Percentiles rank a stretch among this genome's conserved stretches.
These are phyloP conservation scores for Xerus inauris DNA, from an alignment of 2,113 vertebrate species.

Conservation along the genomic window DNA sequence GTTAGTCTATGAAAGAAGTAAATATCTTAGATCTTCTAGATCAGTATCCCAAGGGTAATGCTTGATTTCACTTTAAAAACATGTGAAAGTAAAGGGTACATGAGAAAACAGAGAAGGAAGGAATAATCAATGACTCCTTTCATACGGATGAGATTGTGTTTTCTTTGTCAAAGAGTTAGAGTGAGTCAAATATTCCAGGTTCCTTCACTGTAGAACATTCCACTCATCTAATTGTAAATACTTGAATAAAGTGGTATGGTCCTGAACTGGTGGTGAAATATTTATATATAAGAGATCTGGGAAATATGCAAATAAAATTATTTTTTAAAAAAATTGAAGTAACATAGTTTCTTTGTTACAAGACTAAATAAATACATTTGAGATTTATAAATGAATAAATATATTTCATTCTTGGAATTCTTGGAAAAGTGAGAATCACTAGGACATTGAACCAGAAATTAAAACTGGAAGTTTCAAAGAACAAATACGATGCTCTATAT, in stretches of 20 bases:
- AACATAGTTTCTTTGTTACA: background rate
- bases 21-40: conserved; percentile 56
- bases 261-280: background rate
- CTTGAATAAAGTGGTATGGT: background rate
- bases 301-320: background rate
- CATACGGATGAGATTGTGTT: background rate
- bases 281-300: background rate
- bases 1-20: conserved; percentile 44
- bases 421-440: background rate
- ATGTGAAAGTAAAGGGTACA: conserved; percentile 44
- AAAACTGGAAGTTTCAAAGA: background rate
- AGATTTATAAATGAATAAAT: background rate
- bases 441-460: background rate
- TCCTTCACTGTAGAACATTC: background rate
- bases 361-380: background rate
- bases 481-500: background rate
- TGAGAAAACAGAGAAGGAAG: conserved; percentile 5
- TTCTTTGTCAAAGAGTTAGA: background rate
- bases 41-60: conserved; percentile 32
- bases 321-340: background rate
- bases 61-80: conserved; percentile 65
- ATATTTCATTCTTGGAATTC: background rate
- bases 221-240: background rate
- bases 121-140: conserved; percentile 47
- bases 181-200: background rate